A percentile compares a stretch with the other conserved stretches of the same genome.
These are phyloP conservation scores for Rhinolophus sinicus DNA, from an alignment of 2,113 vertebrate genomes.

Conservation along the genomic window DNA sequence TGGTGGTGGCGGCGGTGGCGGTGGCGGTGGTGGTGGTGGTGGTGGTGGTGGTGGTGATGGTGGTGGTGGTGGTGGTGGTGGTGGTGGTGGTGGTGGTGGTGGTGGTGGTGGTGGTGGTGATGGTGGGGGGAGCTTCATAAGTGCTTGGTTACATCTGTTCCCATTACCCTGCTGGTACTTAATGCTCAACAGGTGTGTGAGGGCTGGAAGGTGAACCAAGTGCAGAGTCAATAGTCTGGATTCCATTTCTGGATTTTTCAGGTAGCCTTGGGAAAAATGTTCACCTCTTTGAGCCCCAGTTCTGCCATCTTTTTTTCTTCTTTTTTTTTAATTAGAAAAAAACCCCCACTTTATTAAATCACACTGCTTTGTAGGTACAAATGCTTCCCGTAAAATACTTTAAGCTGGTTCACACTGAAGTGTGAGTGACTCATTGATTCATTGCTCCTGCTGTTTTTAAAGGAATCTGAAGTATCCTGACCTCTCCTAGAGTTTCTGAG, in stretches of 20 bases:
- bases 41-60: rapidly evolving
- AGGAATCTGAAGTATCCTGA: background rate
- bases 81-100: rapidly evolving
- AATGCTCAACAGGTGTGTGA: background rate
- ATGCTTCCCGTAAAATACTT: conserved; percentile 15
- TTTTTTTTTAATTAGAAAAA: background rate
- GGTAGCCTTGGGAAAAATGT: background rate
- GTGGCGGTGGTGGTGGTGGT: no score
- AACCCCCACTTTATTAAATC: background rate
- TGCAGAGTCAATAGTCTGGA: background rate
- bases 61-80: rapidly evolving
- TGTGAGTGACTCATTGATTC: background rate
- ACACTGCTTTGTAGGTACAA: background rate
- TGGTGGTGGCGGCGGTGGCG: no score
- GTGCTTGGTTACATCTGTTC: background rate
- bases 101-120: no score
- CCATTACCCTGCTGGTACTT: background rate
- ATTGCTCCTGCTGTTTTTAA: background rate
- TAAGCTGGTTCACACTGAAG: conserved; percentile 2
- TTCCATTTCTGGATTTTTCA: conserved; percentile 49
- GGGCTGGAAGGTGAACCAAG: background rate
- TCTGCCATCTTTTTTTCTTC: background rate
- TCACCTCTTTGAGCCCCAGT: conserved; percentile 7
- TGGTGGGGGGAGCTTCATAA: rapidly evolving
- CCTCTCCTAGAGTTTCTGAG: background rate